These are phyloP conservation scores for Drosophila melanosoma DNA, from an alignment of 2,888 invertebrate genomes.

Conservation along the genomic window DNA sequence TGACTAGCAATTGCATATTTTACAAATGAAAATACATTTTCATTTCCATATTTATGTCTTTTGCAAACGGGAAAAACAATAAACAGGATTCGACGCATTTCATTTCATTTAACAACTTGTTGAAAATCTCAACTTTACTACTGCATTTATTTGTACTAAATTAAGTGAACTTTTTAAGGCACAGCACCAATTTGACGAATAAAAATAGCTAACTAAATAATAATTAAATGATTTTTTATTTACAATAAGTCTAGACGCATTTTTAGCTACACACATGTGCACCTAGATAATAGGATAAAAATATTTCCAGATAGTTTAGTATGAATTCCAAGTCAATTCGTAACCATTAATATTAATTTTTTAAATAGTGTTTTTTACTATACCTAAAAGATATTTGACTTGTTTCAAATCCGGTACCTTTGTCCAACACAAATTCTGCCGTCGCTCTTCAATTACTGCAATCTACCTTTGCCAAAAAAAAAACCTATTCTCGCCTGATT, in stretches of 20 bases:
- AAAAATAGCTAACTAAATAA: neutral
- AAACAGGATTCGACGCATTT: neutral
- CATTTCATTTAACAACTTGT: constrained; percentile 3
- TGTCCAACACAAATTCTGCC: too few relatives aligned
- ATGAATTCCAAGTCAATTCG: too few relatives aligned
- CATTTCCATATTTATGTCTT: constrained; percentile 13
- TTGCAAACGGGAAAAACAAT: constrained; percentile 3
- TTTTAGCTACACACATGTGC: neutral
- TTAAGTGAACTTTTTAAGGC: neutral
- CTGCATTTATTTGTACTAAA: neutral
- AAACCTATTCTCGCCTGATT: too few relatives aligned
- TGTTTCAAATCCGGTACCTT: neutral
- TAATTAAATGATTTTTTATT: neutral
- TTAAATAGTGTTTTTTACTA: neutral
- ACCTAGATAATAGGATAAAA: neutral
- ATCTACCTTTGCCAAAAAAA: neutral
- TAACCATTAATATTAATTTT: too few relatives aligned
- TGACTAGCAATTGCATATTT: constrained; percentile 16
- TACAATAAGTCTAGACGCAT: neutral
- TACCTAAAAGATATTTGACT: too few relatives aligned
- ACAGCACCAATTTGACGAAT: neutral
- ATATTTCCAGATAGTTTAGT: neutral
- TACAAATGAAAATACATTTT: constrained; percentile 10
- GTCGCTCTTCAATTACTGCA: neutral
- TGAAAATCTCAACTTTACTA: neutral